These are phyloP conservation scores for Gallinago undulata DNA, from an alignment of 2,113 vertebrate genomes.

Conservation along the genomic window DNA sequence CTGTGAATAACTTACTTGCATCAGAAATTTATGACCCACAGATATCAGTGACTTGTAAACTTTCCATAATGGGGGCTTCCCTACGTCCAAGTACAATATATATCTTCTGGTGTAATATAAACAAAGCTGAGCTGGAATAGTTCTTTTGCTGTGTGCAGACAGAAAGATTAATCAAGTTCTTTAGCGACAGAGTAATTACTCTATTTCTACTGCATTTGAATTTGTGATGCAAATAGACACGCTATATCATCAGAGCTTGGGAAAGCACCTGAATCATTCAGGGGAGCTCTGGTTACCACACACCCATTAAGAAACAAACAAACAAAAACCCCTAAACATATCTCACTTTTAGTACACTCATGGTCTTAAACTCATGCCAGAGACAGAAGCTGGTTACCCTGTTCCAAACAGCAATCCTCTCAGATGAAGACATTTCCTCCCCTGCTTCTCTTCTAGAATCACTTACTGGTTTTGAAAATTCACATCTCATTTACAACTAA, in stretches of 20 bases:
- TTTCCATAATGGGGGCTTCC: neutral
- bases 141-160: neutral
- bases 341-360: neutral
- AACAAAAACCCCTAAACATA: too few species aligned
- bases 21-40: neutral
- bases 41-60: neutral
- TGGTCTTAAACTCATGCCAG: neutral
- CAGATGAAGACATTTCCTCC: neutral
- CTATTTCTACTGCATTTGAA: neutral
- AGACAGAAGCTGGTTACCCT: neutral
- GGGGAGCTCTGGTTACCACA: neutral
- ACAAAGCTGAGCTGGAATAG: neutral
- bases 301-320: neutral
- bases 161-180: slow-evolving; percentile 39
- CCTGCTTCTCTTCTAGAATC: neutral
- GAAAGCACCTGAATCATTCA: neutral
- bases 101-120: neutral
- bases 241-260: neutral
- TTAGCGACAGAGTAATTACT: slow-evolving; percentile 1
- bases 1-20: neutral
- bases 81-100: neutral
- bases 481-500: neutral
- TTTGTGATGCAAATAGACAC: slow-evolving; percentile 26
- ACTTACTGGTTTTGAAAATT: neutral
- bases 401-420: neutral